Evolutionary conservation across 2,888 invertebrate genomes (phyloP), one percentile per base, ranked within the genome.

Genomic region (Protodeltote pygarga): DNA sequence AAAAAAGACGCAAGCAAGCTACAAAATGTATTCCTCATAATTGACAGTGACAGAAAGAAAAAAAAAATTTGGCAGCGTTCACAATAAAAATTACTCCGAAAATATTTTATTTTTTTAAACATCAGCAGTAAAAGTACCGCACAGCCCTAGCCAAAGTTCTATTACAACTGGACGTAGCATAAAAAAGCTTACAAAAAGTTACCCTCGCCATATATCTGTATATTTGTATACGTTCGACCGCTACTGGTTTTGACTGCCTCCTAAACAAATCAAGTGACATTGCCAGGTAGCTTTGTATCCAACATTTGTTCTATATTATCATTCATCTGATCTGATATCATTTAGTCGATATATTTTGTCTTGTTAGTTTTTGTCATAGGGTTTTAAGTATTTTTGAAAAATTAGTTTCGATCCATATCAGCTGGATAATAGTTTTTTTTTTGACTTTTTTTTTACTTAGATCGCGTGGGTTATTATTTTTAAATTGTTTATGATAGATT

Each of bases 221-320:
- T 73, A 67, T 74, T 79, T 80, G 80, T 79, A 77, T 79, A 79
- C 81, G 79, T 85, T 84, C 79, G 81, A 63, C 79, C 67, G 91
- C 92, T 92, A 91, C 92, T 92, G 92, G 92, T 91, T 91, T 89
- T 91, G 76, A 88, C 79, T 77, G 81, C 79, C 79, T 79, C 90
- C 91, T 91, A 91, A 90, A 90, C 90, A 91, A 91, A 91, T 85
- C n/a, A 92, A 83, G 84, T 86, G 88, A 89, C 89, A 87, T 65
- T 67, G 58, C 76, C 89, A 87, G 90, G 91, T 90, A 91, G 88
- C 75, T 79, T 85, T 86, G 85, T 87, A 75, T 76, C 77, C 74
- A 71, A 84, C 88, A 83, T 88, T 85, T 87, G 88, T 88, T 83
- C 81, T 82, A 86, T 85, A 87, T 84, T 86, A 88, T n/a, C n/a